Evolutionary conservation across 2,797 vertebrate genomes (phyloP).

Genomic region (Aldrovandia affinis): DNA sequence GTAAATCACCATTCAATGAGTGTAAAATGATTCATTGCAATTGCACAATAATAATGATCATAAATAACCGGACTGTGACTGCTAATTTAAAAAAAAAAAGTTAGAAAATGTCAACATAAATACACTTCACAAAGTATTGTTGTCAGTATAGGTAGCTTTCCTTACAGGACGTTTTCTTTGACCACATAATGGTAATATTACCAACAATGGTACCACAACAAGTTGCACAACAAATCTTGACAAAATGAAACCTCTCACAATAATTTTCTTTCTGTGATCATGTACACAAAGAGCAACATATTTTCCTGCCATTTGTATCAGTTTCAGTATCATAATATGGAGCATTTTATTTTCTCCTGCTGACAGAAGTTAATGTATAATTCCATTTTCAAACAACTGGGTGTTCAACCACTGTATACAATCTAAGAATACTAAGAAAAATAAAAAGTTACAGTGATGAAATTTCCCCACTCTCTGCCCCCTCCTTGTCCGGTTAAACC

Average conservation of each 20-base stretch:
- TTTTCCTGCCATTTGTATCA: neutral
- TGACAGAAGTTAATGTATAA: slow-evolving; percentile 64
- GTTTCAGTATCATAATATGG: neutral
- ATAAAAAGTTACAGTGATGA: too few relatives aligned
- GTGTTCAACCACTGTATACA: slow-evolving; percentile 84
- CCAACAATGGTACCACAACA: neutral
- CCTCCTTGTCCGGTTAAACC: slow-evolving; percentile 48
- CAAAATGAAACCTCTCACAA: neutral
- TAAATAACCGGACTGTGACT: neutral
- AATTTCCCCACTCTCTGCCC: slow-evolving; percentile 37
- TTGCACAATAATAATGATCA: neutral
- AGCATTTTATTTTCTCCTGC: neutral
- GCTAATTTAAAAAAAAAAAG: neutral
- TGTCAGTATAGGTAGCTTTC: neutral
- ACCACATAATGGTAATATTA: slow-evolving; percentile 8
- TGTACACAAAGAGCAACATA: neutral
- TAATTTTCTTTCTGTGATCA: too few relatives aligned
- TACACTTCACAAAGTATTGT: neutral
- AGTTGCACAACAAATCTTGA: neutral
- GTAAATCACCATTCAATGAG: neutral
- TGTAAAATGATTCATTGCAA: neutral
- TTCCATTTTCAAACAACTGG: slow-evolving; percentile 80
- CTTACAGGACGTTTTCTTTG: neutral
- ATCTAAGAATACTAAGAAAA: too few relatives aligned
- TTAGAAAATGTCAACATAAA: neutral